phyloP scores from a whole-genome alignment of 1,140 invertebrate species.

The Conus betulinus region DNA sequence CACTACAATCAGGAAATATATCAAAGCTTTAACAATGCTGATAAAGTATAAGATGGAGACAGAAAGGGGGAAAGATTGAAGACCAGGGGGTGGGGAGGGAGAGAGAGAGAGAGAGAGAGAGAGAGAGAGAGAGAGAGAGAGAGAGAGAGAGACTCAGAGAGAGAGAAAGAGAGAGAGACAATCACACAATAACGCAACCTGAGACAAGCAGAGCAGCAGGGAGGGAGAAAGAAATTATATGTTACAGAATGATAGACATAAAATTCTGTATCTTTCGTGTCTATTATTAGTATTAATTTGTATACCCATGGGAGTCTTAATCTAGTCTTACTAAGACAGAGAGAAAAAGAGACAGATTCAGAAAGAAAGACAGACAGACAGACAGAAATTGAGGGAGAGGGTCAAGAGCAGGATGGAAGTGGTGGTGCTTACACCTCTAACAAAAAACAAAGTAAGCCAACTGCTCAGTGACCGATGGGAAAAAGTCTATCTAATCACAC shows the following conservation, averaged over 20 bases:
- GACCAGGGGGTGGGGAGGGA: neutral
- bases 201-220: too few species aligned
- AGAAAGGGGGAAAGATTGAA: neutral
- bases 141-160: neutral
- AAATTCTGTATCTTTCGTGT: too few species aligned
- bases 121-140: neutral
- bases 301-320: too few species aligned
- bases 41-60: neutral
- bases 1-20: too few species aligned
- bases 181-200: too few species aligned
- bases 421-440: neutral
- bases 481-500: too few species aligned
- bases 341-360: neutral
- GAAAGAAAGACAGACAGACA: neutral
- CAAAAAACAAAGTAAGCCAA: neutral
- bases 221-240: too few species aligned
- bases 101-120: neutral
- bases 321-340: neutral
- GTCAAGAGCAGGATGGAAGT: neutral
- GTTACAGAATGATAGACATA: too few species aligned
- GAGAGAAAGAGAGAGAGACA: neutral
- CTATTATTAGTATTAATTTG: too few species aligned
- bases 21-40: too few species aligned
- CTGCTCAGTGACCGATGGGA: too few species aligned
- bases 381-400: neutral